Percentiles rank a stretch among this genome's conserved stretches.
Conservation (phyloP, 2,113 vertebrate genomes). For the Diadophis punctatus region DNA sequence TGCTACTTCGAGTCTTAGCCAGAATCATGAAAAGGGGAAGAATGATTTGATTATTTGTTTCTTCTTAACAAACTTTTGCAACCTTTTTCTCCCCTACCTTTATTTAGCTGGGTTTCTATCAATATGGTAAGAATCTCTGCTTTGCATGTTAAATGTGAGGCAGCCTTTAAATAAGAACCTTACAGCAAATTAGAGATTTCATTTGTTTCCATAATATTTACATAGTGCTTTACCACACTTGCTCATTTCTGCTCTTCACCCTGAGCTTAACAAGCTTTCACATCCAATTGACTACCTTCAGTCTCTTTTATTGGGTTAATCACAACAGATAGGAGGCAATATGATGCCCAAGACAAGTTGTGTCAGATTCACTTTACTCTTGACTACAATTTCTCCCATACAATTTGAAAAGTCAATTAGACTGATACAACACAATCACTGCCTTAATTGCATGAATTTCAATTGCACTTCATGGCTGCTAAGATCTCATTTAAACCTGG, state of each 20-base stretch:
- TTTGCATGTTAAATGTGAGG: neutral
- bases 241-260: neutral
- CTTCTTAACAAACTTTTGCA: neutral
- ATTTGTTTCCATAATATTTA: neutral
- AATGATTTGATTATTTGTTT: neutral
- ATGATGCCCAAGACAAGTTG: neutral
- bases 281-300: neutral
- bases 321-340: conserved; percentile 1
- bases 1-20: neutral
- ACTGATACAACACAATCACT: conserved; percentile 22
- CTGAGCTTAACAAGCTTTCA: neutral
- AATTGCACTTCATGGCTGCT: conserved; percentile 18
- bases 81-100: neutral
- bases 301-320: conserved; percentile 2
- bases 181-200: neutral
- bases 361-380: neutral
- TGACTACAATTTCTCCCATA: conserved; percentile 19
- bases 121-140: neutral
- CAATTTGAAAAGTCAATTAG: conserved; percentile 31
- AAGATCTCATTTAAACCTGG: conserved; percentile 29
- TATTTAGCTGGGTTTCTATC: neutral
- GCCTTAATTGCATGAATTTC: conserved; percentile 20
- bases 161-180: neutral
- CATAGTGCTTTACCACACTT: neutral
- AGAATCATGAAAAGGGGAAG: neutral